A percentile compares a stretch with the other conserved stretches of the same genome.
Evolutionary conservation across 2,113 vertebrate genomes (phyloP).

Genomic region (Chionis minor): DNA sequence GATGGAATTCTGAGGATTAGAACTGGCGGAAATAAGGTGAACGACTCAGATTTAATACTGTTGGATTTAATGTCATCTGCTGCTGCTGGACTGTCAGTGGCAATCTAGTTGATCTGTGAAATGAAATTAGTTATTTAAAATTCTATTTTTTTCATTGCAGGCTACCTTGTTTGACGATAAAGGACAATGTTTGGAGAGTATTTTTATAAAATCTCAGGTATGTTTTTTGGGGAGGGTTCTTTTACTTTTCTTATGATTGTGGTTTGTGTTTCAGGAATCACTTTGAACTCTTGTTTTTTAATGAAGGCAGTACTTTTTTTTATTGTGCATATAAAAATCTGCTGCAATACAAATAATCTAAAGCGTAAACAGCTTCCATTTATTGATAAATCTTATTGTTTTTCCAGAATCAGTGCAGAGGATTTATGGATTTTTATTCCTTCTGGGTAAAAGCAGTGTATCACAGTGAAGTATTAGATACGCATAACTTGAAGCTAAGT

Average conservation of each 20-base stretch:
- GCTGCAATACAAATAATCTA: not conserved
- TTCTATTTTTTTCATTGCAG: conserved; percentile 55
- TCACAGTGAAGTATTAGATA: not conserved
- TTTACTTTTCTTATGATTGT: not conserved
- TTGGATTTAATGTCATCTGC: not conserved
- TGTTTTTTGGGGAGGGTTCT: not conserved
- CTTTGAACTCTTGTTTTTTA: not conserved
- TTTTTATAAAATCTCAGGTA: conserved; percentile 81
- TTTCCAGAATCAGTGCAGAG: not conserved
- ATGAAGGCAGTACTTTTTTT: not conserved
- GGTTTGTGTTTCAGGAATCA: not conserved
- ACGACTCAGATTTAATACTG: not conserved
- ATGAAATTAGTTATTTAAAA: not conserved
- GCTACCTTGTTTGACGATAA: conserved; percentile 77
- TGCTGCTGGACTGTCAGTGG: not conserved
- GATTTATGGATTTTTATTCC: not conserved
- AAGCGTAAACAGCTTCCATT: not conserved
- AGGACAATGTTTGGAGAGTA: conserved; percentile 76
- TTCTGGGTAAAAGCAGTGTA: not conserved
- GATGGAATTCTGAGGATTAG: conserved; percentile 75
- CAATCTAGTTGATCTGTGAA: not conserved
- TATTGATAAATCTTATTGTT: not conserved
- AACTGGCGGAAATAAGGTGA: conserved; percentile 73
- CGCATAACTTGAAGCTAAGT: not conserved
- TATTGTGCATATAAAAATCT: not conserved